Percentiles rank a stretch among this genome's conserved stretches.
Evolutionary conservation across 1,140 invertebrate species (phyloP).

Genomic region (Diorhabda elongata): DNA sequence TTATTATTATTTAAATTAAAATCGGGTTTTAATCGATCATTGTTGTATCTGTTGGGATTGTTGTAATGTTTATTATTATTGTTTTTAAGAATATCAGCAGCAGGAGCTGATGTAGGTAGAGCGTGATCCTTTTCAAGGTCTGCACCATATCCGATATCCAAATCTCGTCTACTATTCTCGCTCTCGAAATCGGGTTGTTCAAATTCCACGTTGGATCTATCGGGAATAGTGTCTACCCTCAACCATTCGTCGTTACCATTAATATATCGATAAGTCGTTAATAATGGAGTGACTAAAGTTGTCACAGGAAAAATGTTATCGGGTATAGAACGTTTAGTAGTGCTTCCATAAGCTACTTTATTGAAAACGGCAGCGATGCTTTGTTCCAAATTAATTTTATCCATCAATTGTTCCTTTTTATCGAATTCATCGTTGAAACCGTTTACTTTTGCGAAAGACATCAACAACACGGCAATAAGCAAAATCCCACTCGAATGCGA

Average conservation of each 20-base stretch:
- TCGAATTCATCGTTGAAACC: conserved; percentile 41
- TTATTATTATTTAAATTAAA: conserved; percentile 24
- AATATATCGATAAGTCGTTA: conserved; percentile 53
- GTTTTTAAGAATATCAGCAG: conserved; percentile 66
- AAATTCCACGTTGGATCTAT: conserved; percentile 31
- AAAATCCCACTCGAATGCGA: background rate
- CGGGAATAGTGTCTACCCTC: conserved; percentile 31
- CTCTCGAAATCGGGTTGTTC: conserved; percentile 32
- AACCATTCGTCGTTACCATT: conserved; percentile 44
- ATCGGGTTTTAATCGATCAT: conserved; percentile 43
- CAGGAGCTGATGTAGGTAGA: conserved; percentile 64
- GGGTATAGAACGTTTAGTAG: conserved; percentile 62
- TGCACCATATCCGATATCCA: conserved; percentile 54
- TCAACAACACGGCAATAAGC: conserved; percentile 10
- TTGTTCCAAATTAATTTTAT: conserved; percentile 54
- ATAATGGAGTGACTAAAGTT: conserved; percentile 57
- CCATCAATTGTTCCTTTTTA: conserved; percentile 41
- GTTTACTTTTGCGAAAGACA: conserved; percentile 14
- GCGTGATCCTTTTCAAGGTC: conserved; percentile 65
- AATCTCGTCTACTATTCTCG: conserved; percentile 34
- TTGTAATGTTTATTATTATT: conserved; percentile 66
- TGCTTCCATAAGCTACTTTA: conserved; percentile 64
- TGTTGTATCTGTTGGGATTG: conserved; percentile 55
- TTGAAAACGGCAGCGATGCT: conserved; percentile 63
- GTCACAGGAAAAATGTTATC: conserved; percentile 60